Evolutionary conservation across 2,888 invertebrate species (phyloP).

Genomic region (Macroteleia sp.): DNA sequence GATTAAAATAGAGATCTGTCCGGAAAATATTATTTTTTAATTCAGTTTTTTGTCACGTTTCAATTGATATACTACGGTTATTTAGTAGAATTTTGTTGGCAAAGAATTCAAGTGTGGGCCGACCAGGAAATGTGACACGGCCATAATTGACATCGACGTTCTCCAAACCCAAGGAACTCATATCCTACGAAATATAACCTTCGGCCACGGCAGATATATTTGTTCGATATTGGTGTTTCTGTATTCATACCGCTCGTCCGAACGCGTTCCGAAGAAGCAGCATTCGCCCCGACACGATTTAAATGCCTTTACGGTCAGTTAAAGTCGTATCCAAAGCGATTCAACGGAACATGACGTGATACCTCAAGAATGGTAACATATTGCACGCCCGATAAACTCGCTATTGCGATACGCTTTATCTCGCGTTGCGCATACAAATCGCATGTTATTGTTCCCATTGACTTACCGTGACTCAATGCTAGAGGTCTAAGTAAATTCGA

Average conservation of each 20-base stretch:
- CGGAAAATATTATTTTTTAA: no score
- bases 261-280: constrained; percentile 28
- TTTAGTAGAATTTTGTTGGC: no score
- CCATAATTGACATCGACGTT: no score
- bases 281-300: constrained; percentile 49
- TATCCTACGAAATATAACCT: constrained; percentile 34
- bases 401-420: constrained; percentile 54
- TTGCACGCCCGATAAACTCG: constrained; percentile 60
- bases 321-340: constrained; percentile 56
- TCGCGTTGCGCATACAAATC: constrained; percentile 51
- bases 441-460: constrained; percentile 34
- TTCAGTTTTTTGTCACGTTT: no score
- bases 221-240: constrained; percentile 49
- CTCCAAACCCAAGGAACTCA: constrained; percentile 13
- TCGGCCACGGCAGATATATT: constrained; percentile 48
- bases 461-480: constrained; percentile 19
- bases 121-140: no score
- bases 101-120: no score
- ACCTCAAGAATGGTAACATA: constrained; percentile 61
- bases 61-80: no score
- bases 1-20: no score
- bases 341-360: constrained; percentile 54
- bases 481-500: no score
- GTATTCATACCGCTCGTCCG: constrained; percentile 52
- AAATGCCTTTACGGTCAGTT: constrained; percentile 63